These are phyloP conservation scores for Glaucopsyche alexis DNA, from an alignment of 2,888 invertebrate genomes.

Conservation along the genomic window DNA sequence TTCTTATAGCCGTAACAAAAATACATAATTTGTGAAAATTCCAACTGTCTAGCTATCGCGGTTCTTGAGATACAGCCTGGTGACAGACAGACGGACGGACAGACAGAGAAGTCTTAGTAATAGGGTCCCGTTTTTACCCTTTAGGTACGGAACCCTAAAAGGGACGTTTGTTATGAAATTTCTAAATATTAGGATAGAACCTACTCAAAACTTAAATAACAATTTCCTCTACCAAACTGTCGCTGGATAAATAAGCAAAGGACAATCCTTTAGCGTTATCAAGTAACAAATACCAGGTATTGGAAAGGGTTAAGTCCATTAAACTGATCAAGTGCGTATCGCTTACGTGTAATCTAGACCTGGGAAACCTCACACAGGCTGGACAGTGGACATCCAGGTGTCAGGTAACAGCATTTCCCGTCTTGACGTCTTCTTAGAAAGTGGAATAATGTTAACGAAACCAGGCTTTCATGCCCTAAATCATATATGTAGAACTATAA, in stretches of 20 bases:
- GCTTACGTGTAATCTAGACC: constrained; percentile 31
- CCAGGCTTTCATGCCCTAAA: neutral
- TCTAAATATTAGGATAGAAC: too few relatives aligned
- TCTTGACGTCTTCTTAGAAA: constrained; percentile 21
- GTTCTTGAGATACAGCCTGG: too few relatives aligned
- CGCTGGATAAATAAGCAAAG: neutral
- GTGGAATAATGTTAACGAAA: neutral
- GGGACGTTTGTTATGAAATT: too few relatives aligned
- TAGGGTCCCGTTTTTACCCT: too few relatives aligned
- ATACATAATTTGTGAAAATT: too few relatives aligned
- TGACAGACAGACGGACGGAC: too few relatives aligned
- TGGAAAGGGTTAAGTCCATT: constrained; percentile 23
- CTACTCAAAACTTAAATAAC: too few relatives aligned
- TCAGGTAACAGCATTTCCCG: constrained; percentile 23
- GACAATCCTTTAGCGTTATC: neutral
- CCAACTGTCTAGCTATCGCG: too few relatives aligned
- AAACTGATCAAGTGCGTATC: constrained; percentile 27
- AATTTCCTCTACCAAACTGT: neutral
- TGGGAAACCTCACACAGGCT: constrained; percentile 27
- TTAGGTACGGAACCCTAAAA: too few relatives aligned
- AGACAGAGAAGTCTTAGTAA: too few relatives aligned
- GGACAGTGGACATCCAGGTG: constrained; percentile 8
- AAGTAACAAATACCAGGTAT: constrained; percentile 5
- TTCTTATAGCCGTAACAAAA: too few relatives aligned
- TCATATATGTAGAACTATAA: too few relatives aligned